These are phyloP conservation scores for Pithys albifrons DNA, from an alignment of 2,113 vertebrate species.

Conservation along the genomic window DNA sequence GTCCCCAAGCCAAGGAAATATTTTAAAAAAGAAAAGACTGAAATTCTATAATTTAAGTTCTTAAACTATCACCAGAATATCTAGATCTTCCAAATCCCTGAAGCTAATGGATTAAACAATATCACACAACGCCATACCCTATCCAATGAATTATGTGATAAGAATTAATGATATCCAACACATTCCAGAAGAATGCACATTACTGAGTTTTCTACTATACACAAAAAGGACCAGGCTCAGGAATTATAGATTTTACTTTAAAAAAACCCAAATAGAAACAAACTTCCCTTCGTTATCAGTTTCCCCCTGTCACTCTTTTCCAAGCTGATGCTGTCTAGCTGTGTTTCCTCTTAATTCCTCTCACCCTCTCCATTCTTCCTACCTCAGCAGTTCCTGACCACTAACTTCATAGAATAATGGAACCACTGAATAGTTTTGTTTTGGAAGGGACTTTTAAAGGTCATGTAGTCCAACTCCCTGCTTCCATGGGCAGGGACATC, in stretches of 20 bases:
- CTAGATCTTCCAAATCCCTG: not conserved
- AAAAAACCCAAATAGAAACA: not conserved
- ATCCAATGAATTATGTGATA: not conserved
- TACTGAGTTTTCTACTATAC: not conserved
- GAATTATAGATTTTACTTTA: not conserved
- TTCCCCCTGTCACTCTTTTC: not conserved
- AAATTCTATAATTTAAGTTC: not conserved
- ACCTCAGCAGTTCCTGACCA: not conserved
- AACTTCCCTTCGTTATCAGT: not conserved
- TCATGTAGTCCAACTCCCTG: rapidly evolving
- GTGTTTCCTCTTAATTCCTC: not conserved
- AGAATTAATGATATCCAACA: not conserved
- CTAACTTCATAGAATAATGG: not conserved
- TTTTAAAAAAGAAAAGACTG: not conserved
- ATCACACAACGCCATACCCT: not conserved
- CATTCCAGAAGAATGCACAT: rapidly evolving
- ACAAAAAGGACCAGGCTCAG: not conserved
- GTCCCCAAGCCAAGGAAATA: not conserved
- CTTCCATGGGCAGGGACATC: not conserved
- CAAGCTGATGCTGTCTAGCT: not conserved
- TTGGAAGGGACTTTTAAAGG: not conserved
- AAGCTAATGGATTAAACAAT: not conserved
- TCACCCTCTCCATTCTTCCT: not conserved
- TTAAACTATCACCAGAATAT: not conserved
- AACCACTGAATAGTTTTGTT: not conserved